Conservation (phyloP, 2,797 vertebrate genomes). For the Clarias pachynema region DNA sequence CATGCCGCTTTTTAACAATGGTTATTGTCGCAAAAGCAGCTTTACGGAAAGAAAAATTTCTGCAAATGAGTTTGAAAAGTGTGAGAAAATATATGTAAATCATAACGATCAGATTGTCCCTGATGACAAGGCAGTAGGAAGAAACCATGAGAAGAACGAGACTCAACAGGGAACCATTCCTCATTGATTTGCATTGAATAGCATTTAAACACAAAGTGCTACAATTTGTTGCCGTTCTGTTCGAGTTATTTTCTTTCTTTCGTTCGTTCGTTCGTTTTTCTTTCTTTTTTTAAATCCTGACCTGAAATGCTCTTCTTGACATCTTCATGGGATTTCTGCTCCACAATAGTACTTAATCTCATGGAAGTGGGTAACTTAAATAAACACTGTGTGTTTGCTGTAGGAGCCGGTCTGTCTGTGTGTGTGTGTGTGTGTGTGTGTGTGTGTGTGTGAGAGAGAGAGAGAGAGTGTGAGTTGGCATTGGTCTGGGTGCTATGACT, state of each 20-base stretch:
- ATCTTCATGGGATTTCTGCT: neutral
- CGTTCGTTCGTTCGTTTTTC: neutral
- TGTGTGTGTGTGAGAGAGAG: conserved; percentile 5
- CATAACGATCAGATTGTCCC: too few species aligned
- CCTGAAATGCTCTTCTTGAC: neutral
- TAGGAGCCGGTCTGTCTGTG: neutral
- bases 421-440: neutral
- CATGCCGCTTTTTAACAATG: too few species aligned
- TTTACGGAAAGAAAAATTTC: too few species aligned
- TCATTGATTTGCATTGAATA: neutral
- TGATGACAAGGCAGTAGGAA: too few species aligned
- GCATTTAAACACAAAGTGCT: neutral
- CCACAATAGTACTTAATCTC: neutral
- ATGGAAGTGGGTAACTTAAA: neutral
- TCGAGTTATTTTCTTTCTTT: neutral
- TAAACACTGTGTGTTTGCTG: conserved; percentile 11
- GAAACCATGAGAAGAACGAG: too few species aligned
- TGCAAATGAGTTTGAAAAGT: too few species aligned
- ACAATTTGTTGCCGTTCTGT: neutral
- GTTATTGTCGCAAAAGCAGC: too few species aligned
- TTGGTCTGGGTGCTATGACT: conserved; percentile 20
- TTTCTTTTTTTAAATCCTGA: neutral
- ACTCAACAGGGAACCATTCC: too few species aligned
- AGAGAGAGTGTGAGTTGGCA: neutral
- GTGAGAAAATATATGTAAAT: too few species aligned